Percentiles rank a stretch among this genome's conserved stretches.
phyloP scores from a whole-genome alignment of 2,888 invertebrate genomes.

The Mongoloraphidia duomilia region DNA sequence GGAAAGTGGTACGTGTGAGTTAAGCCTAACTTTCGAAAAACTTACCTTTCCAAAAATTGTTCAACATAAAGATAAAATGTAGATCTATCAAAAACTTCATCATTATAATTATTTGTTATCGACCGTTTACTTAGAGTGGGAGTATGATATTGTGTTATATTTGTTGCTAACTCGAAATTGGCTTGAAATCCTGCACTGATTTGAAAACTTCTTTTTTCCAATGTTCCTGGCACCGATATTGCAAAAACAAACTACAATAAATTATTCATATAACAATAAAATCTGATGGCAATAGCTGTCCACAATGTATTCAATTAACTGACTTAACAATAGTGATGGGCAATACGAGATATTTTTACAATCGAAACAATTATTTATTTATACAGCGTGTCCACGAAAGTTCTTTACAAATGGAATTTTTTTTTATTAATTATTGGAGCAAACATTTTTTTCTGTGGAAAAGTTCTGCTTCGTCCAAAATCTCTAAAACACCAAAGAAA shows the following conservation, averaged over 20 bases:
- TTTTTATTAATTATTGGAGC: too few relatives aligned
- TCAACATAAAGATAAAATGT: not conserved
- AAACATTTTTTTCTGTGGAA: too few relatives aligned
- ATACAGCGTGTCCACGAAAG: too few relatives aligned
- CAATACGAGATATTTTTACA: too few relatives aligned
- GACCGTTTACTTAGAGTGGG: not conserved
- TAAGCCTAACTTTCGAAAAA: not conserved
- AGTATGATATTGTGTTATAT: not conserved
- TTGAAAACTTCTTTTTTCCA: not conserved
- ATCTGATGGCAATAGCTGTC: too few relatives aligned
- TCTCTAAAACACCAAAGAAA: too few relatives aligned
- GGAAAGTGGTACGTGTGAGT: too few relatives aligned
- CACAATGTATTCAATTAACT: too few relatives aligned
- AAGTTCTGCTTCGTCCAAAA: too few relatives aligned
- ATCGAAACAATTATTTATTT: too few relatives aligned
- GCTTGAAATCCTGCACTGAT: slow-evolving; percentile 1
- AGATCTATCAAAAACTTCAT: not conserved
- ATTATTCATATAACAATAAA: not conserved
- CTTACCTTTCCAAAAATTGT: not conserved
- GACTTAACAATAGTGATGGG: too few relatives aligned
- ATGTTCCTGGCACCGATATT: not conserved
- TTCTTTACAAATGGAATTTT: too few relatives aligned
- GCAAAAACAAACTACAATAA: not conserved
- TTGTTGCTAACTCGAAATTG: slow-evolving; percentile 1
- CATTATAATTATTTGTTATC: not conserved